phyloP scores from a whole-genome alignment of 2,113 vertebrate species.

The Atrichornis clamosus region DNA sequence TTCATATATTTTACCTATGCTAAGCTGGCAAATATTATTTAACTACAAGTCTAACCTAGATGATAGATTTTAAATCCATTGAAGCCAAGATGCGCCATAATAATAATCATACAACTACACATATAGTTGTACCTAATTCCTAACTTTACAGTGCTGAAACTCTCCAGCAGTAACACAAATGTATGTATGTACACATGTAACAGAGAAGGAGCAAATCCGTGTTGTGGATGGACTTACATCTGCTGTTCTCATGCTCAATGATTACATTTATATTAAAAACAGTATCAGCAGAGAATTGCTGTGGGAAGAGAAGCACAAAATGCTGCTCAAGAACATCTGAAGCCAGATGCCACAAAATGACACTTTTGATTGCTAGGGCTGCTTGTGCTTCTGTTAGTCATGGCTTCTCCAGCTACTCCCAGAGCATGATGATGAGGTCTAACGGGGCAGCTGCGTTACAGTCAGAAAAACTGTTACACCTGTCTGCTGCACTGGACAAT shows the following conservation, averaged over 20 bases:
- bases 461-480: neutral
- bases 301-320: neutral
- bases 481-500: neutral
- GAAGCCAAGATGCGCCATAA: neutral
- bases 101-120: neutral
- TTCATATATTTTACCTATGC: conserved; percentile 4
- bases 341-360: neutral
- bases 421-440: neutral
- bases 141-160: neutral
- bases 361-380: neutral
- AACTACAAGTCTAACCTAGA: neutral
- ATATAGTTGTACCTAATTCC: neutral
- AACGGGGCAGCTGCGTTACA: neutral
- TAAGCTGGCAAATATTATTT: neutral
- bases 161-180: neutral
- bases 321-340: neutral
- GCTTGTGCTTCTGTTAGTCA: conserved; percentile 7
- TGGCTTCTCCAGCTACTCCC: neutral
- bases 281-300: neutral
- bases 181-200: neutral
- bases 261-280: neutral
- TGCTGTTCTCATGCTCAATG: neutral
- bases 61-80: neutral
- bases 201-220: neutral
- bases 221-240: neutral